Evolutionary conservation across 2,888 invertebrate species (phyloP), one percentile per base, ranked within the genome.

Genomic region (Mythimna albipuncta): DNA sequence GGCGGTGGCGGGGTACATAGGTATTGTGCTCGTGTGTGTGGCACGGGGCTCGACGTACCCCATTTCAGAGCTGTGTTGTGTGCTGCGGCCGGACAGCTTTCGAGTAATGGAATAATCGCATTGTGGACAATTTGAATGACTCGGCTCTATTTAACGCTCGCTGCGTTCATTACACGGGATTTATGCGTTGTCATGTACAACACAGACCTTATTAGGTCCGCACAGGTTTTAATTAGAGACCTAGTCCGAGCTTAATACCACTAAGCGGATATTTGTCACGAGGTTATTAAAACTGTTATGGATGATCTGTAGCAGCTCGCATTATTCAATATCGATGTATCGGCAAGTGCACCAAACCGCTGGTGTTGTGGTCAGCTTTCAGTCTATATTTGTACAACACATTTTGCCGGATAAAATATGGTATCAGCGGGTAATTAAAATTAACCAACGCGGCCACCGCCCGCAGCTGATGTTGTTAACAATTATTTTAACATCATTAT

Each of bases 61-160:
- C 71, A 87, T 90, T 88, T 84, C 85, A 87, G 85, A 84, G 80
- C 81, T 84, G 57, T 84, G 79, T 82, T 76, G 81, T 84, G 88
- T 81, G 85, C 87, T 88, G 89, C 88, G 89, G 90, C 86, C 88
- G 85, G 88, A 83, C 90, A 89, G 93, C 89, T 91, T 90, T 88
- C 88, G 82, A 79, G 91, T 93, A 94, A 94, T 93, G 92, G 92
- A 94, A 94, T 95, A 95, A 95, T 95, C 94, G 94, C 93, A 94
- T 94, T 94, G 94, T 94, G 94, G 92, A 92, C 93, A 91, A 94
- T 94, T 94, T 94, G 93, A 94, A 93, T 93, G 94, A 94, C 93
- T 93, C 93, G 90, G 89, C 88, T 91, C 90, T 94, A 93, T 95
- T 94, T 94, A 94, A 94, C 91, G 94, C 90, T 93, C 87, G 87